Evolutionary conservation across 2,113 vertebrate genomes (phyloP).

Genomic region (Chlorodrepanis virens): DNA sequence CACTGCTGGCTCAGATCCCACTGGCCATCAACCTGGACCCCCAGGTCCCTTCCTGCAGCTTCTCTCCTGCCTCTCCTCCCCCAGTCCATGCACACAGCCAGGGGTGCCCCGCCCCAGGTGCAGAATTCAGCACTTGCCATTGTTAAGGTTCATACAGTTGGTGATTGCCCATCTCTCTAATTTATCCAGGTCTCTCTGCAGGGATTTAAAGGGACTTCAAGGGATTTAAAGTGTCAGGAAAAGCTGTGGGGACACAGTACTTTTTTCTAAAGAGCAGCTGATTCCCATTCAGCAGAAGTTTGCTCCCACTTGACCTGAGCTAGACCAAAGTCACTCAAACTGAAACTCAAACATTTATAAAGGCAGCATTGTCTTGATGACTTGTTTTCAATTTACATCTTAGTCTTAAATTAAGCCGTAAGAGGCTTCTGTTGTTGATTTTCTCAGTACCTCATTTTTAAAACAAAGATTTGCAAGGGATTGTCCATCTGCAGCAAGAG

Average conservation of each 20-base stretch:
- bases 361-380: not conserved
- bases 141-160: rapidly evolving
- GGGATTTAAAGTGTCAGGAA: not conserved
- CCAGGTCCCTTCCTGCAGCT: not conserved
- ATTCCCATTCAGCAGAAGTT: not conserved
- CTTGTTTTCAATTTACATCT: not conserved
- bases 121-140: not conserved
- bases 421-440: not conserved
- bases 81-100: not conserved
- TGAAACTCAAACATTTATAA: not conserved
- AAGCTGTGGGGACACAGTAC: not conserved
- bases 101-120: not conserved
- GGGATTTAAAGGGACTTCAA: not conserved
- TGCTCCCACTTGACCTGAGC: not conserved
- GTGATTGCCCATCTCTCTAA: not conserved
- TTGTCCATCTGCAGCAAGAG: not conserved
- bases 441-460: not conserved
- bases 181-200: not conserved
- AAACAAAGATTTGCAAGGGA: not conserved
- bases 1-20: not conserved
- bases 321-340: not conserved
- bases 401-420: not conserved
- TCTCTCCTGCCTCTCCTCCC: not conserved
- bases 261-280: not conserved
- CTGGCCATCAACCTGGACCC: not conserved